phyloP scores from a whole-genome alignment of 2,888 invertebrate genomes.

The Drosophila stalkeri region DNA sequence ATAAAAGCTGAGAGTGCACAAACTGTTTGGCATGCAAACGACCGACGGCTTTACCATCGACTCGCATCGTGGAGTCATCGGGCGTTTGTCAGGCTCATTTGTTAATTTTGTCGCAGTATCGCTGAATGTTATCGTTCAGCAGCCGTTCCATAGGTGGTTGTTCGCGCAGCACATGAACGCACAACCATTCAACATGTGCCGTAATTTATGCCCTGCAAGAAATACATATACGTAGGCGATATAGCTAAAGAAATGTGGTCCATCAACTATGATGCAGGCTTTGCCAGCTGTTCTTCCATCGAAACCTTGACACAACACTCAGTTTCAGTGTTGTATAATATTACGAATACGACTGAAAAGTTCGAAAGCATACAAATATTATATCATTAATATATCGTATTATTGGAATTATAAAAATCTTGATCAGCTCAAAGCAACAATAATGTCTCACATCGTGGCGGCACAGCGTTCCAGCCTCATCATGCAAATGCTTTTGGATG shows the following conservation, averaged over 20 bases:
- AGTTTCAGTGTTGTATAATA: neutral
- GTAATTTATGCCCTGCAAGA: conserved; percentile 36
- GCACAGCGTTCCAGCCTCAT: conserved; percentile 7
- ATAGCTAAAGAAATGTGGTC: neutral
- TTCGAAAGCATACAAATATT: neutral
- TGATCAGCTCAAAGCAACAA: neutral
- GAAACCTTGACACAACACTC: neutral
- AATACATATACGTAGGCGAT: neutral
- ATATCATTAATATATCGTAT: neutral
- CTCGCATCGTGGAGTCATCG: conserved; percentile 35
- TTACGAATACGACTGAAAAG: neutral
- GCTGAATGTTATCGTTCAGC: conserved; percentile 38
- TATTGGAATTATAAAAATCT: neutral
- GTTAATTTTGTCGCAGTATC: conserved; percentile 75
- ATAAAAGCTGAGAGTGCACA: conserved; percentile 81
- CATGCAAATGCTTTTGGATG: conserved; percentile 34
- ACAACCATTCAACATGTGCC: conserved; percentile 47
- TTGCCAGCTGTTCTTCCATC: neutral
- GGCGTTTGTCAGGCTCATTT: conserved; percentile 73
- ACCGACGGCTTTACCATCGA: conserved; percentile 7
- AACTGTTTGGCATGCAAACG: conserved; percentile 70
- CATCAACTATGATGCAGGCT: neutral
- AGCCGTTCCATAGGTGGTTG: conserved; percentile 5
- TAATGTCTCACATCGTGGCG: conserved; percentile 29
- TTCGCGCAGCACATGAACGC: conserved; percentile 14